phyloP scores from a whole-genome alignment of 2,888 invertebrate species.

The Chrysodeixis includens region DNA sequence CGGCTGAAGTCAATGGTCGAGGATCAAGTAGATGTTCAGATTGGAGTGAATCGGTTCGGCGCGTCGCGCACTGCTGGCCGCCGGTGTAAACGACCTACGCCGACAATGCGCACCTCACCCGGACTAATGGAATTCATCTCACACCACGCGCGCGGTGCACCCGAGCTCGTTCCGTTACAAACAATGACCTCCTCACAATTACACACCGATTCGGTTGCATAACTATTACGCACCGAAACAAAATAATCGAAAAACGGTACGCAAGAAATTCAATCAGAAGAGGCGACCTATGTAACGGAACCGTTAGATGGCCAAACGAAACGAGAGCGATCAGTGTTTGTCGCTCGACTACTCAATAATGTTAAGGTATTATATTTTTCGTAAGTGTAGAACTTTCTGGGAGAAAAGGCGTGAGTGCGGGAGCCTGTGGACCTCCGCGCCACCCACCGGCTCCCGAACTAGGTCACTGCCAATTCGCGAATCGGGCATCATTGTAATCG shows the following conservation, averaged over 20 bases:
- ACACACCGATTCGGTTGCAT: conserved; percentile 74
- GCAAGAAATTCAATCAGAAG: conserved; percentile 57
- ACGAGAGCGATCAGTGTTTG: conserved; percentile 59
- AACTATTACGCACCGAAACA: conserved; percentile 69
- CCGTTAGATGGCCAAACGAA: conserved; percentile 61
- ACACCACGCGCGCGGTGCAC: conserved; percentile 71
- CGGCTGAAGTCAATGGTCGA: conserved; percentile 25
- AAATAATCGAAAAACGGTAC: conserved; percentile 70
- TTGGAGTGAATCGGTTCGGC: conserved; percentile 45
- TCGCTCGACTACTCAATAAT: conserved; percentile 62
- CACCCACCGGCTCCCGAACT: conserved; percentile 69
- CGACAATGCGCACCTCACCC: conserved; percentile 63
- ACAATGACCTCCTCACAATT: conserved; percentile 80
- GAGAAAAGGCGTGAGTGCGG: conserved; percentile 68
- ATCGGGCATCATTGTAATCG: conserved; percentile 75
- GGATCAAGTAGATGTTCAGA: conserved; percentile 35
- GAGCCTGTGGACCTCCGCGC: conserved; percentile 61
- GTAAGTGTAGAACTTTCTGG: conserved; percentile 52
- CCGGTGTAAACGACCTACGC: conserved; percentile 71
- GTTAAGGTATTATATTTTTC: conserved; percentile 46
- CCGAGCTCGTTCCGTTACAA: conserved; percentile 77
- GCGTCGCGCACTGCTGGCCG: conserved; percentile 55
- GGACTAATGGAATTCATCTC: conserved; percentile 83
- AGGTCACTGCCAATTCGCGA: conserved; percentile 80
- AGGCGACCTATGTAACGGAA: conserved; percentile 59